These are phyloP conservation scores for Anoplopoma fimbria DNA, from an alignment of 2,113 vertebrate species.

Conservation along the genomic window DNA sequence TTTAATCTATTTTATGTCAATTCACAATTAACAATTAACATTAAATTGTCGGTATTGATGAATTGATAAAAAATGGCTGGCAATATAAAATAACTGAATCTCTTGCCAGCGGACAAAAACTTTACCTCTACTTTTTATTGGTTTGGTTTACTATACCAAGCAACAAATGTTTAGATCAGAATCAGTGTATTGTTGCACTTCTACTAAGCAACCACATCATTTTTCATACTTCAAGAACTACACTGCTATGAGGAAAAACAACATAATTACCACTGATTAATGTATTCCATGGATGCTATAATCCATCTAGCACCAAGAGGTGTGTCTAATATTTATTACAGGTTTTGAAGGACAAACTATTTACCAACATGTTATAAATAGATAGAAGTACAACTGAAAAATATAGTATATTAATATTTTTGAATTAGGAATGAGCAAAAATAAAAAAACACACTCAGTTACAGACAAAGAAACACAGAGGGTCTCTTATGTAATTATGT, in stretches of 20 bases:
- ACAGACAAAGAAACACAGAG: background rate
- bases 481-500: background rate
- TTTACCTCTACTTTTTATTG: background rate
- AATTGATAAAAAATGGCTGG: background rate
- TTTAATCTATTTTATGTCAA: background rate
- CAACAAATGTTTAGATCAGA: constrained; percentile 5
- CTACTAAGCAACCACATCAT: background rate
- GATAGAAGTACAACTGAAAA: background rate
- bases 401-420: background rate
- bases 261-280: background rate
- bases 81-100: background rate
- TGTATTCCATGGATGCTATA: background rate
- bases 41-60: background rate
- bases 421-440: background rate
- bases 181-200: background rate
- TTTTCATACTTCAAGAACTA: background rate
- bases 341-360: background rate
- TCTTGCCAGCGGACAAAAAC: background rate
- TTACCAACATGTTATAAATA: constrained; percentile 5
- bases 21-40: background rate
- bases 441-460: background rate
- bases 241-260: background rate
- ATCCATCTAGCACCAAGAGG: background rate
- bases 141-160: background rate
- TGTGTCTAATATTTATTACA: background rate